Conservation (phyloP, 2,113 vertebrate genomes). For the Ctenomys sociabilis region DNA sequence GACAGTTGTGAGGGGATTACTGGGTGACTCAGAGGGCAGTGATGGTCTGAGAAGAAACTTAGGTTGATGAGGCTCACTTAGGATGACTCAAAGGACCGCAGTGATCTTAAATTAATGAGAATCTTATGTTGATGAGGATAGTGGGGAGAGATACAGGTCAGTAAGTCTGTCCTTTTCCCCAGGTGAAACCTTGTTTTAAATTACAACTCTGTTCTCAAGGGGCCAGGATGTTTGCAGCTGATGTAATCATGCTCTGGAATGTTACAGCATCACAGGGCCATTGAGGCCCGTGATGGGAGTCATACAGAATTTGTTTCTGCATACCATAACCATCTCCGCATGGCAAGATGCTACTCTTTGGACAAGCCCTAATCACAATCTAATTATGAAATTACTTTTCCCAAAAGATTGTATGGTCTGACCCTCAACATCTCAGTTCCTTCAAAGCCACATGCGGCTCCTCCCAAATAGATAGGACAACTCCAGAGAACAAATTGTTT, state of each 20-base stretch:
- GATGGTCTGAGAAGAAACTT: too few species aligned
- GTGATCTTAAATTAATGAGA: too few species aligned
- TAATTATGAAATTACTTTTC: neutral
- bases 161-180: neutral
- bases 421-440: neutral
- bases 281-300: neutral
- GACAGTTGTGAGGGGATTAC: too few species aligned
- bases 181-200: neutral
- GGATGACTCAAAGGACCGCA: too few species aligned
- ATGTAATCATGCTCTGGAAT: too few species aligned
- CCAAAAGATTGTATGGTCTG: neutral
- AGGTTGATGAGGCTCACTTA: too few species aligned
- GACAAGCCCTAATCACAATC: neutral
- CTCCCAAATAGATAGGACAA: neutral
- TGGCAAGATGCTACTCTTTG: neutral
- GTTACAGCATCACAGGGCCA: too few species aligned
- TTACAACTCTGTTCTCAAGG: too few species aligned
- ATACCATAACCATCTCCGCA: neutral
- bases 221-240: too few species aligned
- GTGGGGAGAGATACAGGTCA: neutral
- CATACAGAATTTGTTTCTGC: neutral
- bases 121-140: too few species aligned
- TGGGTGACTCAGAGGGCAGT: too few species aligned
- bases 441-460: neutral
- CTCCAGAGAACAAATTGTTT: slow-evolving; percentile 23